phyloP scores from a whole-genome alignment of 2,797 vertebrate genomes.

The Pangasius djambal region DNA sequence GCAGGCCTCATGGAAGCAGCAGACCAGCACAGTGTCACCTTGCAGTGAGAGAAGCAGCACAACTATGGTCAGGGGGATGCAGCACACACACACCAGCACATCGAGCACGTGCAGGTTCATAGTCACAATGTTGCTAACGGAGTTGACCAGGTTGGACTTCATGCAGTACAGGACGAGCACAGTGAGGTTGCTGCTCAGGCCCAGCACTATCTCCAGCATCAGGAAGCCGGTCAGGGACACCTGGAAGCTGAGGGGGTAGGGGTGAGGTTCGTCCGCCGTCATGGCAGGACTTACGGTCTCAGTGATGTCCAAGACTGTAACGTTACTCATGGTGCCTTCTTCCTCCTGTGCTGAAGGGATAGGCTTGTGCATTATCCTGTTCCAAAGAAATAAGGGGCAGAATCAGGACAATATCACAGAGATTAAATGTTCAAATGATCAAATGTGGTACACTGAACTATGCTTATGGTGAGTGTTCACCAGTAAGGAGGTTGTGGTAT shows the following conservation, averaged over 20 bases:
- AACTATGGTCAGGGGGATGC: slow-evolving; percentile 91
- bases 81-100: slow-evolving; percentile 92
- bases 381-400: slow-evolving; percentile 20
- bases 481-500: not conserved
- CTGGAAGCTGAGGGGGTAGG: slow-evolving; percentile 91
- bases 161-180: slow-evolving; percentile 95
- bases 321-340: slow-evolving; percentile 90
- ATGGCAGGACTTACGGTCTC: slow-evolving; percentile 80
- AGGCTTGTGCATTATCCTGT: slow-evolving; percentile 70
- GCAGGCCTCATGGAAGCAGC: slow-evolving; percentile 95
- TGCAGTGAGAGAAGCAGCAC: slow-evolving; percentile 88
- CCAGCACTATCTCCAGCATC: slow-evolving; percentile 91
- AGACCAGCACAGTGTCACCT: slow-evolving; percentile 85
- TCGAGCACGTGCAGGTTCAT: slow-evolving; percentile 97
- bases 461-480: not conserved
- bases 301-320: slow-evolving; percentile 86
- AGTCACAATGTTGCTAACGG: slow-evolving; percentile 96
- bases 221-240: slow-evolving; percentile 91
- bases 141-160: slow-evolving; percentile 97
- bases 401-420: not conserved
- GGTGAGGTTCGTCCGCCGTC: slow-evolving; percentile 73
- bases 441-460: not conserved
- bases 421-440: not conserved
- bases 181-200: slow-evolving; percentile 94
- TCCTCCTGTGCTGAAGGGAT: slow-evolving; percentile 71